phyloP scores from a whole-genome alignment of 1,140 invertebrate genomes.

The Drosophila kepulauana region DNA sequence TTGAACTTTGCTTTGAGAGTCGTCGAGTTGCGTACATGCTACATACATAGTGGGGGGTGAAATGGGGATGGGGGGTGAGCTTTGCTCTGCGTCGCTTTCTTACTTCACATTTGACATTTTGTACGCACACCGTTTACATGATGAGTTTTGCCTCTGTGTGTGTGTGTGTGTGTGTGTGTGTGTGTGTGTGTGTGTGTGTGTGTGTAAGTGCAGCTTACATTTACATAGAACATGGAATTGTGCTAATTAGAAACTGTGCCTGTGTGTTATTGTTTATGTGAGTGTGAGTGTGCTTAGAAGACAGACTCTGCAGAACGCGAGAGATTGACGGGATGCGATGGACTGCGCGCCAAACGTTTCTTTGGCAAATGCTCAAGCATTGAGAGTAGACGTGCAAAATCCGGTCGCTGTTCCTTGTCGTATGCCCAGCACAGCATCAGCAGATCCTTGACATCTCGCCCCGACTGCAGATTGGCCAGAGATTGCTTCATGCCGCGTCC shows the following conservation, averaged over 20 bases:
- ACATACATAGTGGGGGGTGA: constrained; percentile 15
- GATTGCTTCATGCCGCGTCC: constrained; percentile 98
- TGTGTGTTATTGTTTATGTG: constrained; percentile 3
- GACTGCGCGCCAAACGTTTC: constrained; percentile 97
- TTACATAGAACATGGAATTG: constrained; percentile 51
- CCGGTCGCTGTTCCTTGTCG: constrained; percentile 92
- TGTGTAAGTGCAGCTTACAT: constrained; percentile 18
- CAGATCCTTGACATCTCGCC: constrained; percentile 99
- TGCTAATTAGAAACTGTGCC: constrained; percentile 47
- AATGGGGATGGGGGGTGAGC: constrained; percentile 25
- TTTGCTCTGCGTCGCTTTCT: constrained; percentile 26
- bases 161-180: constrained; percentile 9
- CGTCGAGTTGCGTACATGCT: constrained; percentile 30
- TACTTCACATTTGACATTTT: constrained; percentile 43
- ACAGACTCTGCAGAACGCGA: constrained; percentile 96
- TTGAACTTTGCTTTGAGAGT: constrained; percentile 51
- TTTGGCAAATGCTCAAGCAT: constrained; percentile 96
- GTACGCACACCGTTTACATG: constrained; percentile 38
- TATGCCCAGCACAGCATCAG: constrained; percentile 98
- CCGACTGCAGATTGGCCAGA: constrained; percentile 96
- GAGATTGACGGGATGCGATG: constrained; percentile 98
- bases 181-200: constrained; percentile 11
- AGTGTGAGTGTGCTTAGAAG: constrained; percentile 87
- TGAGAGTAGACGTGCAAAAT: constrained; percentile 94
- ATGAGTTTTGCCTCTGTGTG: not conserved